These are phyloP conservation scores for Apotomis capreana DNA, from an alignment of 2,888 invertebrate genomes.

Conservation along the genomic window DNA sequence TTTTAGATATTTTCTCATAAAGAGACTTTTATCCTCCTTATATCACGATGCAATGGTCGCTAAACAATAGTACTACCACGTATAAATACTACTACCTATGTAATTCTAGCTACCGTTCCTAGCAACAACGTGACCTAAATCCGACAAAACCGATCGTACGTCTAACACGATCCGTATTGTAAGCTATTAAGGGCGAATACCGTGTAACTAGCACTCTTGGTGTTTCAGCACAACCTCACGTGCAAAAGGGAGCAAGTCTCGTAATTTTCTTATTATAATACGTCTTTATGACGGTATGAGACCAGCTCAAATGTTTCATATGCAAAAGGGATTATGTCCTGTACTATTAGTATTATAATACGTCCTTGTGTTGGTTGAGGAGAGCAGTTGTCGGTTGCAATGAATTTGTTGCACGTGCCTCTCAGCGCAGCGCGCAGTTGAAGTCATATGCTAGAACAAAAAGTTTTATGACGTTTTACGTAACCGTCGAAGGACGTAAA, in stretches of 20 bases:
- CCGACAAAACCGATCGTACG: constrained; percentile 6
- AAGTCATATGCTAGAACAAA: neutral
- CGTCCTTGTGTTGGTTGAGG: neutral
- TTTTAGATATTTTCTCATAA: too few relatives aligned
- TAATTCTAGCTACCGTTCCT: neutral
- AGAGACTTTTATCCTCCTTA: too few relatives aligned
- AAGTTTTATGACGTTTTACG: neutral
- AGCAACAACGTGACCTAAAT: constrained; percentile 20
- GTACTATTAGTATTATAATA: neutral
- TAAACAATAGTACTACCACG: neutral
- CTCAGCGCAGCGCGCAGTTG: neutral
- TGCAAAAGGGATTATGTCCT: neutral
- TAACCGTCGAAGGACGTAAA: neutral
- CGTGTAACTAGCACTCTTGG: neutral
- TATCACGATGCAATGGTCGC: neutral
- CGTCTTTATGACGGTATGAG: neutral
- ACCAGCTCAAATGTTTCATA: neutral
- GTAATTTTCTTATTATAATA: neutral
- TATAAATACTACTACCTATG: neutral
- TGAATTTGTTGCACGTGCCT: constrained; percentile 18
- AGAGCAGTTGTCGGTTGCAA: neutral
- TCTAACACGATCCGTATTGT: constrained; percentile 2
- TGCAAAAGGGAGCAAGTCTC: neutral
- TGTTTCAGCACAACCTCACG: neutral
- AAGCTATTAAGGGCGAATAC: neutral